Conservation (phyloP, 1,140 invertebrate species). For the Temnothorax curvispinosus region DNA sequence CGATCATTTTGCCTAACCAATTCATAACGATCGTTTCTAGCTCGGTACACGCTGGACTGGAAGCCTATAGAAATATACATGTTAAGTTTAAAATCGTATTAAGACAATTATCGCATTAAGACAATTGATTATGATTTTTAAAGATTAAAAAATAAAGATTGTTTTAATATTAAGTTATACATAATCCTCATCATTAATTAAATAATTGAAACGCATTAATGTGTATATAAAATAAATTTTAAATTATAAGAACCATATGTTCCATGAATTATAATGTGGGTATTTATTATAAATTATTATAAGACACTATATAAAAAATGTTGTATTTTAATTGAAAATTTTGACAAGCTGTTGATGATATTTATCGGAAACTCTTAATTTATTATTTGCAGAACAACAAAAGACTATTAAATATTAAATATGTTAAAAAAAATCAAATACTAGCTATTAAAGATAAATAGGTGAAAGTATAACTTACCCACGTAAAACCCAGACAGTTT, state of each 20-base stretch:
- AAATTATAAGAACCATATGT: not conserved
- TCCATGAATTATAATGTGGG: not conserved
- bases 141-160: not conserved
- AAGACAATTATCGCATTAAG: no score
- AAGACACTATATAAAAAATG: not conserved
- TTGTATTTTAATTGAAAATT: not conserved
- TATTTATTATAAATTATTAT: not conserved
- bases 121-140: not conserved
- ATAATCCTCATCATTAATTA: not conserved
- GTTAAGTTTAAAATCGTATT: not conserved
- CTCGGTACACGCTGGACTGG: slow-evolving; percentile 98
- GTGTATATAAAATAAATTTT: not conserved
- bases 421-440: not conserved
- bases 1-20: slow-evolving; percentile 98
- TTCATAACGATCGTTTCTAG: slow-evolving; percentile 98
- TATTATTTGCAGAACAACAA: not conserved
- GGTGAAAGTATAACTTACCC: slow-evolving; percentile 88
- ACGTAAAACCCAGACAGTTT: slow-evolving; percentile 95
- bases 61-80: slow-evolving; percentile 88
- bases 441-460: not conserved
- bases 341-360: not conserved
- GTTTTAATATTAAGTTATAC: not conserved
- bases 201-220: not conserved
- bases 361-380: not conserved
- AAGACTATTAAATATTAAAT: not conserved